Conservation (phyloP, 2,113 vertebrate genomes). For the Callionymus lyra region DNA sequence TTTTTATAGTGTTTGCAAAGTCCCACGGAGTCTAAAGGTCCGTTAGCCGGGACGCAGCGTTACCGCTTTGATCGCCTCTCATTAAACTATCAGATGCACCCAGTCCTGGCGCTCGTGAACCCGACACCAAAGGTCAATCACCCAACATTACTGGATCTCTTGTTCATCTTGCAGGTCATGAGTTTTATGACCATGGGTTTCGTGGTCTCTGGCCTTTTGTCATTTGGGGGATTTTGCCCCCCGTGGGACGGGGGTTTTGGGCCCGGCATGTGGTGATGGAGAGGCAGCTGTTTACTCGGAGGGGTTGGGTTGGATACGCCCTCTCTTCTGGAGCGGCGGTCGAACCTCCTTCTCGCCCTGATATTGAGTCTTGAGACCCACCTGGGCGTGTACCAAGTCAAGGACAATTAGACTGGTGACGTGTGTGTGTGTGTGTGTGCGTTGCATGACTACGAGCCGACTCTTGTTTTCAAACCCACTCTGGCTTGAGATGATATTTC, state of each 20-base stretch:
- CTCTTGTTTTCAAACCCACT: constrained; percentile 30
- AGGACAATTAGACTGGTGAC: constrained; percentile 58
- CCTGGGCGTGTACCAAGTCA: constrained; percentile 28
- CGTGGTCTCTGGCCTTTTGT: constrained; percentile 26
- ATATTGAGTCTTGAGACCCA: background rate
- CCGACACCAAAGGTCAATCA: constrained; percentile 9
- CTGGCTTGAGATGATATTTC: constrained; percentile 4
- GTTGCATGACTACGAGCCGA: constrained; percentile 35
- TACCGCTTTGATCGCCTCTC: background rate
- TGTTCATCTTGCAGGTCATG: constrained; percentile 7
- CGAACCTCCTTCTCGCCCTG: constrained; percentile 33
- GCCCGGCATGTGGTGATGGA: constrained; percentile 2
- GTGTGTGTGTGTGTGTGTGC: constrained; percentile 1
- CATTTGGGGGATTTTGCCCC: constrained; percentile 17
- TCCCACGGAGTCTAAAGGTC: too few species aligned
- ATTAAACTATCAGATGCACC: constrained; percentile 11
- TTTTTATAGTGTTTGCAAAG: too few species aligned
- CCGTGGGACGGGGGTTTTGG: constrained; percentile 37
- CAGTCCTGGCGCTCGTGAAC: constrained; percentile 10
- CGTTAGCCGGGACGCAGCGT: background rate
- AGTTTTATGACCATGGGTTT: constrained; percentile 15
- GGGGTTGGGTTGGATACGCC: constrained; percentile 36
- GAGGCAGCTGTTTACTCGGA: constrained; percentile 42
- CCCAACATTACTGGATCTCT: background rate
- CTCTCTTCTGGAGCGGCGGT: constrained; percentile 45